Base-by-base conservation (phyloP, 2,797 vertebrate species). In the Enteromius radiatus region DNA sequence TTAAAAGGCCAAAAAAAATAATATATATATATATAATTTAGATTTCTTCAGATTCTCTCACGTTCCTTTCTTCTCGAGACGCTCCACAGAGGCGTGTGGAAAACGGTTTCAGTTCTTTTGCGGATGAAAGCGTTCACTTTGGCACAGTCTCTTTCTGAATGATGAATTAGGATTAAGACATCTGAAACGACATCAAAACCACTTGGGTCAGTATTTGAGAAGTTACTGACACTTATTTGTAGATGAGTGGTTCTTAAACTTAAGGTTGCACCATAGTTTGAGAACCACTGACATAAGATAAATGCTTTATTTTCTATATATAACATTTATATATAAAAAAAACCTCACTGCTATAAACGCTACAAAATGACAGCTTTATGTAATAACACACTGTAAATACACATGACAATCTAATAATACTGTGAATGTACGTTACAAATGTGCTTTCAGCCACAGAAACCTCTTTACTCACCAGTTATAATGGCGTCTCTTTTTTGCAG, bases 401-500 rank as follows among this genome's bases (percentile, higher is more conserved):
- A 65, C 45, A 54, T 45, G 49, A 21, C 73, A 61, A 75, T 52
- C 65, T 65, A 73, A 74, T 78, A n/a, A 45, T 59, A 82, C 15
- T 38, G 65, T 71, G 8, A 80, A 77, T 47, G 33, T 17, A 11
- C 70, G 52, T 49, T 59, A 83, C 41, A 64, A 78, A 73, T 77
- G 49, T 70, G 68, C 41, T 26, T 43, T 38, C 17, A 64, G 49
- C 67, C 28, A 33, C 28, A 38, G 33, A 78, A 78, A 45, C 5
- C 3, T 64, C 26, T 33, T 45, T 26, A 61, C 88, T 95, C 95
- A 97, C 96, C 96, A 94, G 92, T 96, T 97, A 99, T 87, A 99
- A 94, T 0, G 98, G 98, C 0, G 98, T 99, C 91, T 99, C 98
- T 91, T 99, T 99, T 91, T 99, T 99, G 91, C 98, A 99, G 94